Evolutionary conservation across 1,140 invertebrate species (phyloP), one percentile per base, ranked within the genome.

Genomic region (Calephelis nemesis): DNA sequence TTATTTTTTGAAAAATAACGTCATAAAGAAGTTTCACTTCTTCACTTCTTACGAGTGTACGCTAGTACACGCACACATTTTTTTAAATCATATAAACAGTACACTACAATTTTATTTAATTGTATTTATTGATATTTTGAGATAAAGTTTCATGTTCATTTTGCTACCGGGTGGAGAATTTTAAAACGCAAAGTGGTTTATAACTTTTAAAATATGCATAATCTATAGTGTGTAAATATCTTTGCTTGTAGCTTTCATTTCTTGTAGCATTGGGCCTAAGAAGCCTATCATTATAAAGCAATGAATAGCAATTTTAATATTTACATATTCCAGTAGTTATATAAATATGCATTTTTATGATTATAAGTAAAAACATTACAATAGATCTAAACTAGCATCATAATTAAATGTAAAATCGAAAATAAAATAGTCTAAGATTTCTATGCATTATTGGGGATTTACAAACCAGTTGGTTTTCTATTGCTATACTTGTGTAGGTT

Each of bases 321-420:
- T 30, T 11, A 12, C 30, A 58, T 58, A 58, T 58, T 58, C 52
- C 52, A 58, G 52, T 58, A 58, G 52, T 58, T 1, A 39, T 39
- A 58, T 39, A 0, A 30, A 30, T 58, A 30, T 30, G 52, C 19
- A 58, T 58, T 58, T 58, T 58, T 30, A 58, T 39, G 19, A 10
- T 58, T 58, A 58, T 58, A 58, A 39, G 30, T 58, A 30, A 58
- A 13, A 58, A 30, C 52, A 58, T 58, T 30, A 58, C 52, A 58
- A 58, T 58, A 58, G 52, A 58, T 58, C 52, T 30, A 7, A 7
- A 45, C 6, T 30, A 58, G 19, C 5, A 19, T 58, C 30, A 30
- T 11, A 54, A 15, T 19, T 54, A 54, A 54, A 19, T 54, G 52
- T 54, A 54, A 54, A 54, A 54, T 54, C 19, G 8, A 54, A 54